phyloP scores from a whole-genome alignment of 1,140 invertebrate species.

The Amphibalanus amphitrite region DNA sequence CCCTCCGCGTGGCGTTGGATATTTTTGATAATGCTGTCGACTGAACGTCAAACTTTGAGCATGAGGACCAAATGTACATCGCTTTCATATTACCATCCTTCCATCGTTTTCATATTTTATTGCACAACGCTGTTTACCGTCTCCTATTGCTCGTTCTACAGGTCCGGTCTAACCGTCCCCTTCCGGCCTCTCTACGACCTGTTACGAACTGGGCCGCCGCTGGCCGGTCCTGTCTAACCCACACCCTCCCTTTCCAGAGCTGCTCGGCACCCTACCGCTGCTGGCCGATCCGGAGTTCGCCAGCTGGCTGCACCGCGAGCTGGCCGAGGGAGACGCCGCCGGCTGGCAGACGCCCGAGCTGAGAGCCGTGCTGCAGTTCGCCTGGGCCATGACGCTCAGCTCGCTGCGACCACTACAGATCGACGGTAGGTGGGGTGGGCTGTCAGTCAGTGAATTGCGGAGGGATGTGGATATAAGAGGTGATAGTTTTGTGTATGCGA shows the following conservation, averaged over 20 bases:
- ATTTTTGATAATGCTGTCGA: too few species aligned
- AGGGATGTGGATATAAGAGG: too few species aligned
- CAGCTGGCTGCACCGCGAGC: slow-evolving; percentile 22
- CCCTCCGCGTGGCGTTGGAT: too few species aligned
- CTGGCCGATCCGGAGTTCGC: slow-evolving; percentile 32
- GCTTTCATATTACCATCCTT: too few species aligned
- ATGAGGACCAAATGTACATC: too few species aligned
- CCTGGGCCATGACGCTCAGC: slow-evolving; percentile 59
- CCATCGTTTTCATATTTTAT: too few species aligned
- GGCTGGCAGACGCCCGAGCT: slow-evolving; percentile 37
- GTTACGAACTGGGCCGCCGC: slow-evolving; percentile 48
- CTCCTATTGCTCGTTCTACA: slow-evolving; percentile 11
- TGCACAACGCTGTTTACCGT: too few species aligned
- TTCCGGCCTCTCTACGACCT: slow-evolving; percentile 42
- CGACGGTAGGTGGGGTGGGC: too few species aligned
- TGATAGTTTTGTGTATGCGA: too few species aligned
- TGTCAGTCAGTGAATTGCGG: too few species aligned
- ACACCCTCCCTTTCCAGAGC: background rate
- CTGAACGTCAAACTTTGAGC: too few species aligned
- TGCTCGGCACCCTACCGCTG: background rate
- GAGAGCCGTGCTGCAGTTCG: slow-evolving; percentile 54
- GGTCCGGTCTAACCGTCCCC: slow-evolving; percentile 36
- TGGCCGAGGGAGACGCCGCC: background rate
- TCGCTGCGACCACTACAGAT: slow-evolving; percentile 31
- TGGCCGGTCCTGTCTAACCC: slow-evolving; percentile 29